A percentile compares a stretch with the other conserved stretches of the same genome.
These are phyloP conservation scores for Syrista parreyssii DNA, from an alignment of 2,888 invertebrate species.

Conservation along the genomic window DNA sequence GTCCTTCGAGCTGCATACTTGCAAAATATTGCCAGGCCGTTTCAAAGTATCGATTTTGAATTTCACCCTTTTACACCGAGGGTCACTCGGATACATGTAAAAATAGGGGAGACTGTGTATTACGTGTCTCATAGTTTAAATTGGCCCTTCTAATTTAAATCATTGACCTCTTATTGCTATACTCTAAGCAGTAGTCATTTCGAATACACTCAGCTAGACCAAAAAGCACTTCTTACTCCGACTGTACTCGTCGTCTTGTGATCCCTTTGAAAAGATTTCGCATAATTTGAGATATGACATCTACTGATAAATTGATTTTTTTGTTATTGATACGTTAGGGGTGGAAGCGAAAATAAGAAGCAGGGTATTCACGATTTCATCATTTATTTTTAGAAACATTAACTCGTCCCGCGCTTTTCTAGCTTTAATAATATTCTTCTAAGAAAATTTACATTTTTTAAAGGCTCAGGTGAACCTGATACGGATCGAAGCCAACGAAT, in stretches of 20 bases:
- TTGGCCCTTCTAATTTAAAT: constrained; percentile 4
- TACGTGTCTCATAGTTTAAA: neutral
- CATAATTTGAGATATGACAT: neutral
- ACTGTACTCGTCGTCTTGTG: neutral
- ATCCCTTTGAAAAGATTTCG: neutral
- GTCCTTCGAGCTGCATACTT: neutral
- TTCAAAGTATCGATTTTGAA: constrained; percentile 14
- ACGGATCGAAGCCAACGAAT: neutral
- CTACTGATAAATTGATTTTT: neutral
- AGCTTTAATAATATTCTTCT: neutral
- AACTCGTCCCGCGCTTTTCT: neutral
- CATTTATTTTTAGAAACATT: neutral
- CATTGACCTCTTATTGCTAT: neutral
- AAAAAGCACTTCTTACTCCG: neutral
- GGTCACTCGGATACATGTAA: neutral
- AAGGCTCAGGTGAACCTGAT: neutral
- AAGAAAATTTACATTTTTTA: neutral
- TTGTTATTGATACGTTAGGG: neutral
- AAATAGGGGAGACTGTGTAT: neutral
- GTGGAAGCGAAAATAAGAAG: neutral
- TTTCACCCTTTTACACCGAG: neutral
- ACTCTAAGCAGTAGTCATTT: neutral
- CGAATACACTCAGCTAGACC: neutral
- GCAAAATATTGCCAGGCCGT: constrained; percentile 11
- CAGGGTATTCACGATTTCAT: neutral